Evolutionary conservation across 2,888 invertebrate species (phyloP).

Genomic region (Lepas anatifera): DNA sequence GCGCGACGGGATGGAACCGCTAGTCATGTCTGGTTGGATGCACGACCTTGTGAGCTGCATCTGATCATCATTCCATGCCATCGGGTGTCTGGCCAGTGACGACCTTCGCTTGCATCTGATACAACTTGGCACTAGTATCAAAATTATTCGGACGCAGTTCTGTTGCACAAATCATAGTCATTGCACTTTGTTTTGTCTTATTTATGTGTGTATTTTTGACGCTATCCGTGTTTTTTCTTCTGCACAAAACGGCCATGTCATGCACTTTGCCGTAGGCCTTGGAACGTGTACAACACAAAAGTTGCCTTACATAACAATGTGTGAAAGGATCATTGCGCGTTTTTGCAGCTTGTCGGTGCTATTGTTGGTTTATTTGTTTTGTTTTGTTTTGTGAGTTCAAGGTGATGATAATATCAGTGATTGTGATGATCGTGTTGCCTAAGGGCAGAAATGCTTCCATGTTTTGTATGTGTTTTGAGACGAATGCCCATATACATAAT

Average conservation of each 20-base stretch:
- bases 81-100: background rate
- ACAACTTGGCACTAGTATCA: no score
- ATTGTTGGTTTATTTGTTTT: background rate
- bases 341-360: no score
- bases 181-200: no score
- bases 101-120: background rate
- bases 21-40: background rate
- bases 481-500: background rate
- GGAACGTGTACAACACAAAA: background rate
- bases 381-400: background rate
- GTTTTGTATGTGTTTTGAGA: constrained; percentile 3
- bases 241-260: background rate
- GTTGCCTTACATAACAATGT: background rate
- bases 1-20: no score
- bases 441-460: background rate
- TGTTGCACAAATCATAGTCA: no score
- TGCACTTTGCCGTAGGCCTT: background rate
- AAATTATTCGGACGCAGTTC: no score
- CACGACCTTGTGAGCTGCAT: no score
- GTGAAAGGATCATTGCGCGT: no score
- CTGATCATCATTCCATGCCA: constrained; percentile 1
- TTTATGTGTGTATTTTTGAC: background rate
- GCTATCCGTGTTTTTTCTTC: background rate
- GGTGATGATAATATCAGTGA: no score
- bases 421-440: background rate